Base-by-base conservation (phyloP, 2,113 vertebrate genomes). In the Calonectris borealis region DNA sequence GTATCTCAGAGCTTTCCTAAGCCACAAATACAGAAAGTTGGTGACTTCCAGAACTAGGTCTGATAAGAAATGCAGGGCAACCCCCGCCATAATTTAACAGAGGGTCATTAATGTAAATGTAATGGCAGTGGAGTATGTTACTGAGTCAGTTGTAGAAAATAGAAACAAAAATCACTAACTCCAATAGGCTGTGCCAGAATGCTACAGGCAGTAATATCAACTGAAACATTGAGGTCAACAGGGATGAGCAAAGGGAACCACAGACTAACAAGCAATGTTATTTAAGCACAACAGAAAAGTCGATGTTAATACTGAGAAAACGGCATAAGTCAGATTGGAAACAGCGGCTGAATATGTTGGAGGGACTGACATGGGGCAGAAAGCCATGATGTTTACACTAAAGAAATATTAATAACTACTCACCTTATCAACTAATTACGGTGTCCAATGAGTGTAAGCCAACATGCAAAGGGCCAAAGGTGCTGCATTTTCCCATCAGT, bases 171-270 rank as follows among this genome's bases (percentile, higher is more conserved):
- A 57, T 66, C 58, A 54, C 73, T 85, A 87, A 69, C 32, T 93
- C 61, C 75, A 58, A 42, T 25, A 88, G 85, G 75, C 66, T 88
- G 38, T 88, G 85, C 93, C 88, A 93, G 85, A 90, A 83, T 54
- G 78, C 94, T 86, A 88, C 71, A 71, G 92, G 93, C 92, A 83
- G 51, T 86, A 92, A 83, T 58, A 83, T 21, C 88, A 86, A 5
- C 88, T 80, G 96, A 92, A 97, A 95, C 90, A 96, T 7, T 92
- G 87, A 86, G 90, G 86, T 96, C 93, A 92, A 66, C 70, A 72
- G 54, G 66, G 81, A 83, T 55, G 75, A 94, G 92, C 66, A 83
- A 70, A 88, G 62, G 54, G 54, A 93, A 49, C 48, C 85, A 80
- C 36, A 52, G 71, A 86, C 54, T 83, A 94, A 94, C 66, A 80